Percentiles rank a stretch among this genome's conserved stretches.
Evolutionary conservation across 2,113 vertebrate genomes (phyloP).

Genomic region (Hydrochoerus hydrochaeris): DNA sequence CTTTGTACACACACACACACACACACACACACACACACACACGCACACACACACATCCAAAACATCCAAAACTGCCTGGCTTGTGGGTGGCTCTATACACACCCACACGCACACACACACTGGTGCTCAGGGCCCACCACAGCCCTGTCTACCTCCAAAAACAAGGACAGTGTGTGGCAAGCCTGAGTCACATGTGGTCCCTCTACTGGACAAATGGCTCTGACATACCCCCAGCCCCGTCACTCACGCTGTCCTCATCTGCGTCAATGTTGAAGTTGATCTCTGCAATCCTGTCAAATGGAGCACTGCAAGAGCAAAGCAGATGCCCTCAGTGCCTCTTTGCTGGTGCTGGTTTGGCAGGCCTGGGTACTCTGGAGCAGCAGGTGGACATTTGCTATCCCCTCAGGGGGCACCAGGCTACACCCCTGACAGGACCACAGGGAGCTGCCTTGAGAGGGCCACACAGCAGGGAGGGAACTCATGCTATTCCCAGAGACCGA

Average conservation of each 20-base stretch:
- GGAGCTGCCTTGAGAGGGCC: not conserved
- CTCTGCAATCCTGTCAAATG: conserved; percentile 97
- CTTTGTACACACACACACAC: not conserved
- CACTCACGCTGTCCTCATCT: conserved; percentile 95
- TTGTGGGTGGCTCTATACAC: not conserved
- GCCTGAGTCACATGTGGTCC: not conserved
- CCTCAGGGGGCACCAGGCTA: not conserved
- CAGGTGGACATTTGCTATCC: not conserved
- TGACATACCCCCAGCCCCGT: not conserved
- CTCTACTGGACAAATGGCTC: not conserved
- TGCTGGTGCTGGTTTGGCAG: not conserved
- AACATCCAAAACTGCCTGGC: too few species aligned
- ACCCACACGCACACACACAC: not conserved
- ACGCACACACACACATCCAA: too few species aligned
- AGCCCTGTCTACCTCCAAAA: not conserved
- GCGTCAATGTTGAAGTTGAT: conserved; percentile 96
- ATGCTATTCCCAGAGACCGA: not conserved
- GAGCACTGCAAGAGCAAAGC: conserved; percentile 86
- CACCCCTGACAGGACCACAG: not conserved
- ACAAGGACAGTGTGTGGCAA: not conserved
- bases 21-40: not conserved
- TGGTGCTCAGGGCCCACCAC: not conserved
- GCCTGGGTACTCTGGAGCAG: not conserved
- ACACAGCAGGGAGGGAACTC: not conserved
- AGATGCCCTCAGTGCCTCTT: accelerated